Conservation (phyloP, 2,113 vertebrate species). For the Python bivittatus region DNA sequence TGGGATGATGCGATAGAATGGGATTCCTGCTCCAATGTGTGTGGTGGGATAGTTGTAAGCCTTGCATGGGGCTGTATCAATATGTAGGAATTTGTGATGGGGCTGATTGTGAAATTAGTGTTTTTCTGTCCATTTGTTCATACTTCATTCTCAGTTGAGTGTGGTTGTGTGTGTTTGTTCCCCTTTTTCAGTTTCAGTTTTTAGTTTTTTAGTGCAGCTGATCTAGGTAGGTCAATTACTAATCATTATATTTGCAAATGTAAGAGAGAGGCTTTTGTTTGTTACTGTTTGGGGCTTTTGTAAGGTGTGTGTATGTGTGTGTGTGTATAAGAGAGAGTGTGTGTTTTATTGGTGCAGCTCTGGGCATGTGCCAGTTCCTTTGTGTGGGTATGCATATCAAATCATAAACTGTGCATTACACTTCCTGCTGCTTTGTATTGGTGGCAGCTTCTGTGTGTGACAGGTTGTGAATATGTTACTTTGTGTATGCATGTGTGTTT, state of each 20-base stretch:
- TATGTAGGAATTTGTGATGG: not conserved
- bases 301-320: not conserved
- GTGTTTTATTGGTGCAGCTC: constrained; percentile 2
- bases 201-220: not conserved
- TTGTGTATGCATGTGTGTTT: not conserved
- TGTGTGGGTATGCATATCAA: constrained; percentile 15
- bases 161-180: not conserved
- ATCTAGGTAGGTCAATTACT: not conserved
- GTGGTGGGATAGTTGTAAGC: not conserved
- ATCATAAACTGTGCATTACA: constrained; percentile 10
- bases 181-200: too few relatives aligned
- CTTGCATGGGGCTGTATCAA: not conserved
- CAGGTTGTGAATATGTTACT: not conserved
- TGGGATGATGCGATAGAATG: not conserved
- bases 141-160: not conserved
- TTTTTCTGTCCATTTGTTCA: not conserved
- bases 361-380: constrained; percentile 29
- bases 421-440: not conserved
- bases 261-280: not conserved
- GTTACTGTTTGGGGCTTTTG: not conserved
- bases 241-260: not conserved
- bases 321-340: not conserved
- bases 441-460: not conserved
- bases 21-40: not conserved
- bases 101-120: not conserved